phyloP scores from a whole-genome alignment of 2,888 invertebrate species.

The Agonum fuliginosum region DNA sequence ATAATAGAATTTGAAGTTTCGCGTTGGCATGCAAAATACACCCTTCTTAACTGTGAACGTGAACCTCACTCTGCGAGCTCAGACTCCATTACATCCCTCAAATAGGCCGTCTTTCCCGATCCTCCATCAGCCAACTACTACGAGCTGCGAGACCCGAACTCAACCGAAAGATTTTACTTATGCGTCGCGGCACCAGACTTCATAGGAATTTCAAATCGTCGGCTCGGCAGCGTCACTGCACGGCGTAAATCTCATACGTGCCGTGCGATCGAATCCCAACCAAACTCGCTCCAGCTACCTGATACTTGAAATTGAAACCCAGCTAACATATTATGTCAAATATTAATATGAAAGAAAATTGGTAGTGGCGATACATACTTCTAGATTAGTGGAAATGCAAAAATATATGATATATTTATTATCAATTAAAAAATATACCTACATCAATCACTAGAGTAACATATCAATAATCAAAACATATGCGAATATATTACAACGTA shows the following conservation, averaged over 20 bases:
- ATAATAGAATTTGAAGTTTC: neutral
- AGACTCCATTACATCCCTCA: slow-evolving; percentile 13
- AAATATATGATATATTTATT: no score
- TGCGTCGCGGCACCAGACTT: slow-evolving; percentile 44
- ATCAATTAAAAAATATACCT: no score
- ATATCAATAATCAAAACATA: no score
- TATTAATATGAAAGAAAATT: no score
- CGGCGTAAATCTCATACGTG: slow-evolving; percentile 51
- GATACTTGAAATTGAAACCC: no score
- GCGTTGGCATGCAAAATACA: neutral
- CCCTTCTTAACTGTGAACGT: neutral
- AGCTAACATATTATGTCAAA: no score
- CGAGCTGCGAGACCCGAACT: neutral
- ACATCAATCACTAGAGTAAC: no score
- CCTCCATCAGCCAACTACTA: neutral
- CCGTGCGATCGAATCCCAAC: no score
- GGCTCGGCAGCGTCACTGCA: slow-evolving; percentile 1
- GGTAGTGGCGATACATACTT: no score
- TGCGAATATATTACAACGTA: no score
- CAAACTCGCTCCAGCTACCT: no score
- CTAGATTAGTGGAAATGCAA: no score
- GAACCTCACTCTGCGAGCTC: neutral
- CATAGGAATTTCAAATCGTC: slow-evolving; percentile 56
- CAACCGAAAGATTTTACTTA: slow-evolving; percentile 54
- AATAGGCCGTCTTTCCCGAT: slow-evolving; percentile 6